Percentiles rank a stretch among this genome's conserved stretches.
Conservation (phyloP, 37 sponge, comb jelly and placozoan species). For the Diacarnus erythraeanus region DNA sequence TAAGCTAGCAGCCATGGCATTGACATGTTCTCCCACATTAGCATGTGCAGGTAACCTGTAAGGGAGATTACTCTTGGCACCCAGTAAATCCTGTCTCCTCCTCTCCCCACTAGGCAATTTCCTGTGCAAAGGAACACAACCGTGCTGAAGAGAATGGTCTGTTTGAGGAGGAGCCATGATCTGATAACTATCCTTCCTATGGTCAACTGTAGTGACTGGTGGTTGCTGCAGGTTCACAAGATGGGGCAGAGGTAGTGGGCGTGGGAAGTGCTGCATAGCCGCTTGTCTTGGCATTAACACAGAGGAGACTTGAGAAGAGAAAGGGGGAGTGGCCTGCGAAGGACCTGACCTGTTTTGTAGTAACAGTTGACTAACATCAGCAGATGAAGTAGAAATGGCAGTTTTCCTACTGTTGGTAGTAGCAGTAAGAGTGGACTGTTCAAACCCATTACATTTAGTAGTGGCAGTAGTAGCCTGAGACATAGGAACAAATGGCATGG, state of each 20-base stretch:
- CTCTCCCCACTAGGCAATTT: slow-evolving; percentile 1
- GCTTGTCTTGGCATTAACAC: background rate
- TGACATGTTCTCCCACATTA: background rate
- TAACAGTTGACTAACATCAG: background rate
- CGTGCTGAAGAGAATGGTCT: background rate
- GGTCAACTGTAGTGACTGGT: background rate
- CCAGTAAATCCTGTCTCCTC: background rate
- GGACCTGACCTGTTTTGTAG: background rate
- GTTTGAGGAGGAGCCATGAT: background rate
- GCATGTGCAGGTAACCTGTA: background rate
- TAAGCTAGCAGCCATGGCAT: background rate
- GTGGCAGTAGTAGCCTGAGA: background rate
- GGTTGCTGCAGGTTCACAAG: background rate
- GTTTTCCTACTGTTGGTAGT: background rate
- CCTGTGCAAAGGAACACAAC: background rate
- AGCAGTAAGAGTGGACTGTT: background rate
- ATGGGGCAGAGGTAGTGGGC: background rate
- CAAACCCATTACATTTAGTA: background rate
- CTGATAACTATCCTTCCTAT: background rate
- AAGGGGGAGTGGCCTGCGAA: background rate
- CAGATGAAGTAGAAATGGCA: background rate
- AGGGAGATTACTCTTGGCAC: background rate
- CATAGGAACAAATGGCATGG: slow-evolving; percentile 34
- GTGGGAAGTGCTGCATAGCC: background rate
- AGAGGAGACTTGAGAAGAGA: background rate